phyloP scores from a whole-genome alignment of 2,888 invertebrate genomes.

The Saturnia japonica region DNA sequence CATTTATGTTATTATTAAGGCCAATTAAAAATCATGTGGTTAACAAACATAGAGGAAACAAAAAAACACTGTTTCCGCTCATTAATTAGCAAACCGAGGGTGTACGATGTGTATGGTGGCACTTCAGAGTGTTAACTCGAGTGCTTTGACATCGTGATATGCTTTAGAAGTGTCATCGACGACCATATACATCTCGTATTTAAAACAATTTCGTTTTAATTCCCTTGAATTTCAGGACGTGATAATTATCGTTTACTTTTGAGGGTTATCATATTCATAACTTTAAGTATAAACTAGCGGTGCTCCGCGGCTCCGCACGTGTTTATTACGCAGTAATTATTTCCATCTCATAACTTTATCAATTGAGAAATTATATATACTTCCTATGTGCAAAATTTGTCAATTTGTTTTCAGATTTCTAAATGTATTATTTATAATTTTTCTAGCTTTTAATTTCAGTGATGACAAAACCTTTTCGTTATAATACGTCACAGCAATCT shows the following conservation, averaged over 20 bases:
- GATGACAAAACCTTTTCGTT: no score
- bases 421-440: no score
- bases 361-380: no score
- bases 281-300: background rate
- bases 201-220: background rate
- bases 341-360: no score
- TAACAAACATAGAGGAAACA: background rate
- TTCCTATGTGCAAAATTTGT: no score
- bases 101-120: background rate
- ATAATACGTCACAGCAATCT: no score
- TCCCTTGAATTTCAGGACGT: background rate
- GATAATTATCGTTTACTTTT: background rate
- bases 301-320: no score
- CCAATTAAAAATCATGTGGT: slow-evolving; percentile 5
- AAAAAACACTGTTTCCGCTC: background rate
- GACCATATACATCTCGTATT: background rate
- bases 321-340: no score
- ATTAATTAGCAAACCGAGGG: slow-evolving; percentile 15
- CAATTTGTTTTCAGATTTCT: no score
- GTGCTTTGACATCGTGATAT: background rate
- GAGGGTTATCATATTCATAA: background rate
- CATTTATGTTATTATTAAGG: background rate
- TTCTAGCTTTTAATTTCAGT: no score
- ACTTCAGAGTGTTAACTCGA: slow-evolving; percentile 1
- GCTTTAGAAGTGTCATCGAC: background rate